Evolutionary conservation across 2,888 invertebrate genomes (phyloP).

Genomic region (Catocala nupta): DNA sequence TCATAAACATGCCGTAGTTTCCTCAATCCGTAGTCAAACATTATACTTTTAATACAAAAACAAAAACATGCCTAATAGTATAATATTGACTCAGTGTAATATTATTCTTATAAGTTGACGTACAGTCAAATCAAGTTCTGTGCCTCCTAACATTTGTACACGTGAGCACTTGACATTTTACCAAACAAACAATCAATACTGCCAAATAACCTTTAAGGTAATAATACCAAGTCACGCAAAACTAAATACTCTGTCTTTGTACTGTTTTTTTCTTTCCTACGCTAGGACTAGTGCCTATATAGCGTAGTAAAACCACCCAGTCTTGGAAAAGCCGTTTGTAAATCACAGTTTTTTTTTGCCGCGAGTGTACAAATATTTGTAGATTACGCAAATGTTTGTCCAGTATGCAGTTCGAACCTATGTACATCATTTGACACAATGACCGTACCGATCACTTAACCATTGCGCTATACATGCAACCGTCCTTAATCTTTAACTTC

Average conservation of each 20-base stretch:
- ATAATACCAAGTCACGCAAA: conserved; percentile 45
- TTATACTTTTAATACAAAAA: background rate
- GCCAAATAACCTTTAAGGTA: conserved; percentile 74
- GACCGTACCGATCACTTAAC: too few species aligned
- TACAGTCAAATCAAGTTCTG: conserved; percentile 13
- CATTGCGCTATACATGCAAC: too few species aligned
- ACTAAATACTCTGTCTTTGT: conserved; percentile 3
- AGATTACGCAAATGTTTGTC: too few species aligned
- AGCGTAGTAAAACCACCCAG: too few species aligned
- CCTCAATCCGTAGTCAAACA: background rate
- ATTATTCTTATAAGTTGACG: conserved; percentile 42
- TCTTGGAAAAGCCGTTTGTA: too few species aligned
- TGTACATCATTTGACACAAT: too few species aligned
- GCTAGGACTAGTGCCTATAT: too few species aligned
- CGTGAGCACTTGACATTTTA: conserved; percentile 77
- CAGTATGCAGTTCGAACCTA: too few species aligned
- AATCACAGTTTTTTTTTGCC: too few species aligned
- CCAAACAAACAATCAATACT: conserved; percentile 62
- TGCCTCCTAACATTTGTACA: conserved; percentile 74
- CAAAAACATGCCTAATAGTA: conserved; percentile 11
- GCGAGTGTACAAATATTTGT: too few species aligned
- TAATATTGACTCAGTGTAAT: conserved; percentile 39
- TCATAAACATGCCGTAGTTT: background rate
- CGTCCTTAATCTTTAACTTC: too few species aligned
- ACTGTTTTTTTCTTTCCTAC: background rate